Evolutionary conservation across 1,140 invertebrate genomes (phyloP).

Genomic region (Pissodes strobi): DNA sequence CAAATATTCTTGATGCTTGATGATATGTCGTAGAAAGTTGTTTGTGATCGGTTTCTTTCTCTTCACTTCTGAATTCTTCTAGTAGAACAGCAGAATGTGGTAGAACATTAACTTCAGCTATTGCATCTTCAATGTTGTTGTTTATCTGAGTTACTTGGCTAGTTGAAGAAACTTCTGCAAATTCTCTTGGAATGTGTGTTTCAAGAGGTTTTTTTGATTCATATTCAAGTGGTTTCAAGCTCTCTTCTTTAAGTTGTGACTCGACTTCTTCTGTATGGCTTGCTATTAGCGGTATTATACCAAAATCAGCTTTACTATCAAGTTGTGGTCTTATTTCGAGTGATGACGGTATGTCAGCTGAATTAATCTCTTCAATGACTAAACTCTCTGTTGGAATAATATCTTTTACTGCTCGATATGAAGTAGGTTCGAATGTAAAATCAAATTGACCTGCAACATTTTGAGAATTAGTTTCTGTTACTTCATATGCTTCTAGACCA

Average conservation of each 20-base stretch:
- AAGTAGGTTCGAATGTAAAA: conserved; percentile 57
- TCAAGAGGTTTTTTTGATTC: conserved; percentile 46
- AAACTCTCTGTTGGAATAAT: conserved; percentile 65
- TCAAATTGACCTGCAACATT: conserved; percentile 60
- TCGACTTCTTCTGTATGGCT: conserved; percentile 65
- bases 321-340: conserved; percentile 39
- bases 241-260: conserved; percentile 63
- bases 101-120: conserved; percentile 25
- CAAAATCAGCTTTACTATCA: conserved; percentile 58
- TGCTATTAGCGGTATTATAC: conserved; percentile 65
- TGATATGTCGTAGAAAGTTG: neutral
- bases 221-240: conserved; percentile 55
- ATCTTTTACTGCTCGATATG: conserved; percentile 59
- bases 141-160: conserved; percentile 42
- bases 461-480: conserved; percentile 63
- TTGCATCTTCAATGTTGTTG: neutral
- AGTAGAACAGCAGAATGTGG: conserved; percentile 13
- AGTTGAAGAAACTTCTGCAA: conserved; percentile 60
- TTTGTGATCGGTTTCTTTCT: conserved; percentile 30
- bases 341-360: conserved; percentile 52
- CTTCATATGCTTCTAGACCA: conserved; percentile 62
- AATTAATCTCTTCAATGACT: conserved; percentile 60
- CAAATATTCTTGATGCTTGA: conserved; percentile 60
- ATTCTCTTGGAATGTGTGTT: conserved; percentile 55
- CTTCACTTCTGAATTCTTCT: conserved; percentile 20